Evolutionary conservation across 2,797 vertebrate species (phyloP).

Genomic region (Myripristis jacobus): DNA sequence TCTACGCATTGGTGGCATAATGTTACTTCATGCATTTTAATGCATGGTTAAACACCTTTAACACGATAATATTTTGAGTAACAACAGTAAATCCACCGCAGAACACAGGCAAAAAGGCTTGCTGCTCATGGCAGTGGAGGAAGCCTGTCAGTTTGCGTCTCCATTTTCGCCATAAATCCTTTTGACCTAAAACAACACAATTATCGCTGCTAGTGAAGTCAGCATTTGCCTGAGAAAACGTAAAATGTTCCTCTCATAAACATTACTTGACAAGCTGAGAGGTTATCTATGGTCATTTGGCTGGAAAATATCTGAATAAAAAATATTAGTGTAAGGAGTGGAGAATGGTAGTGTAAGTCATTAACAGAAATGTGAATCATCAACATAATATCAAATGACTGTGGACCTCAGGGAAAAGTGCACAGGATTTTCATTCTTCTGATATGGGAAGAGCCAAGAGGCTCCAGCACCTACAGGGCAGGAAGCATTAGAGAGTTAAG

Average conservation of each 20-base stretch:
- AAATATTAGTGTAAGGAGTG: conserved; percentile 27
- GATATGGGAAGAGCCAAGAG: conserved; percentile 16
- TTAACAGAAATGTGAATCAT: conserved; percentile 38
- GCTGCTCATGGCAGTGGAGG: conserved; percentile 11
- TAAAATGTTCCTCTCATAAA: conserved; percentile 56
- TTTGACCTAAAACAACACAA: conserved; percentile 57
- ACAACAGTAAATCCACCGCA: conserved; percentile 16
- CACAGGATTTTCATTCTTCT: conserved; percentile 20
- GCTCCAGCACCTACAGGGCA: conserved; percentile 15
- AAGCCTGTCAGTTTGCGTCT: conserved; percentile 49
- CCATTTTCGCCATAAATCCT: conserved; percentile 55
- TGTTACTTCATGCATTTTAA: neutral
- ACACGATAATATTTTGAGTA: conserved; percentile 32
- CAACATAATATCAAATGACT: conserved; percentile 42
- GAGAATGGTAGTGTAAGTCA: conserved; percentile 29
- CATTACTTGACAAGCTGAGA: conserved; percentile 48
- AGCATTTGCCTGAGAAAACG: conserved; percentile 49
- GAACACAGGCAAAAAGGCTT: conserved; percentile 49
- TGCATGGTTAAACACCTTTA: conserved; percentile 5
- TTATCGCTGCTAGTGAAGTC: conserved; percentile 28
- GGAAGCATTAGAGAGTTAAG: conserved; percentile 33
- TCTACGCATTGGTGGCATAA: neutral
- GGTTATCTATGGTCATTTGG: conserved; percentile 55
- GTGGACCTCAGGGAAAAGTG: conserved; percentile 31
- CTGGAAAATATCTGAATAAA: conserved; percentile 42